These are phyloP conservation scores for Scaeva pyrastri DNA, from an alignment of 2,888 invertebrate species.

Conservation along the genomic window DNA sequence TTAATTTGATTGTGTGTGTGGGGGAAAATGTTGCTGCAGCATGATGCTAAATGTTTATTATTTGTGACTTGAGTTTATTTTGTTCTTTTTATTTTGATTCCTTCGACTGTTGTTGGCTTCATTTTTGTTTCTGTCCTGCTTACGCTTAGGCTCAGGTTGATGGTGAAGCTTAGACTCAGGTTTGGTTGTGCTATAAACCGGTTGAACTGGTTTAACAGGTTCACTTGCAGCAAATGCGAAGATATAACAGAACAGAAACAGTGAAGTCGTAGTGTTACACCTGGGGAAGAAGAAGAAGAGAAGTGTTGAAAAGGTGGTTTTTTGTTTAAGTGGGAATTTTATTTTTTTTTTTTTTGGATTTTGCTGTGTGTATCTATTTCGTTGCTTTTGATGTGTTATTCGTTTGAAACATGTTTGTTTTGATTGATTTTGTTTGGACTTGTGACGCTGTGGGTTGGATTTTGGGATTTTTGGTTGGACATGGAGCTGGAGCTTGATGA, in stretches of 20 bases:
- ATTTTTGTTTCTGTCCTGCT: not conserved
- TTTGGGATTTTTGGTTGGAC: too few species aligned
- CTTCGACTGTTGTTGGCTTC: not conserved
- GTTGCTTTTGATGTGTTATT: not conserved
- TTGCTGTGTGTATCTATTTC: not conserved
- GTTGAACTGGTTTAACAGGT: constrained; percentile 74
- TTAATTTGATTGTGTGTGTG: constrained; percentile 35
- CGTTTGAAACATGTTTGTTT: constrained; percentile 35
- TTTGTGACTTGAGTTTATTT: not conserved
- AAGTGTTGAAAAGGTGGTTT: constrained; percentile 16
- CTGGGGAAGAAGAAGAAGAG: too few species aligned
- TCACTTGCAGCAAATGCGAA: constrained; percentile 14
- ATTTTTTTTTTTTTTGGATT: not conserved
- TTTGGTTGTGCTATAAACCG: constrained; percentile 49
- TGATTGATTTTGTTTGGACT: constrained; percentile 9
- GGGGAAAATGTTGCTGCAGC: constrained; percentile 39
- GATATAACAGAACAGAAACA: not conserved
- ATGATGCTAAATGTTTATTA: constrained; percentile 38
- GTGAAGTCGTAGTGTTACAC: too few species aligned
- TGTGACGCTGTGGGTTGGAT: not conserved
- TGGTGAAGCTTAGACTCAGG: not conserved
- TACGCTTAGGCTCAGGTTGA: not conserved
- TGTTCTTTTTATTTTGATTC: constrained; percentile 4
- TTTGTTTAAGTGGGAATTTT: not conserved
- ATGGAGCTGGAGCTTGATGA: not conserved